phyloP scores from a whole-genome alignment of 2,113 vertebrate genomes.

The Eudorcas thomsonii region DNA sequence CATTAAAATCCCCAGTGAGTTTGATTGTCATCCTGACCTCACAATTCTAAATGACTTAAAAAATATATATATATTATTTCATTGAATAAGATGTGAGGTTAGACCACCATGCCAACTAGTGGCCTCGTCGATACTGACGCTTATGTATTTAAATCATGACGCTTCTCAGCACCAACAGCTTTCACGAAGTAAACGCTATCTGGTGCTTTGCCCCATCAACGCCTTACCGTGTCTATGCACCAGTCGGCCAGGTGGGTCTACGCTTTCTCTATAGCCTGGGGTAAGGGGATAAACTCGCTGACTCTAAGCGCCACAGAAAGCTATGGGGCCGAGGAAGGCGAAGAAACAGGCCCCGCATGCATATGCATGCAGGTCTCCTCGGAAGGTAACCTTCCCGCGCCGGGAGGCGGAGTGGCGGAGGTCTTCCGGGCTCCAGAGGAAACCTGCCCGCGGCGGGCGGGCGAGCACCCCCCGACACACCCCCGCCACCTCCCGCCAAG shows the following conservation, averaged over 20 bases:
- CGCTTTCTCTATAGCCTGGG: neutral
- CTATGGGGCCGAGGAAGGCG: neutral
- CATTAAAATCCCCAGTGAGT: neutral
- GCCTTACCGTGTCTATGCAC: neutral
- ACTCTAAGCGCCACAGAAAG: conserved; percentile 29
- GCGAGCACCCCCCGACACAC: neutral
- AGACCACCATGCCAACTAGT: conserved; percentile 46
- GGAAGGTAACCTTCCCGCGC: conserved; percentile 48
- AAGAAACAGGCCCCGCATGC: neutral
- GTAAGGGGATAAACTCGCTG: conserved; percentile 14
- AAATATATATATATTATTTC: neutral
- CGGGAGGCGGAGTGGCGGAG: conserved; percentile 30
- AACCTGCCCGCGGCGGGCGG: conserved; percentile 53
- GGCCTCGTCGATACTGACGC: neutral
- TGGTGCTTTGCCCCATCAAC: neutral
- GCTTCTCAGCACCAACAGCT: neutral
- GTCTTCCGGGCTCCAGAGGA: conserved; percentile 65
- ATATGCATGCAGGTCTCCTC: conserved; percentile 13
- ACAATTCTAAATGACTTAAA: neutral
- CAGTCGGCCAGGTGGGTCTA: neutral
- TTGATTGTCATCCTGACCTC: neutral
- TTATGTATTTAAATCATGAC: neutral
- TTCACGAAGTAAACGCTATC: neutral
- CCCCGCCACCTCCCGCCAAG: conserved; percentile 35
- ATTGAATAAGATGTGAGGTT: conserved; percentile 8